A percentile compares a stretch with the other conserved stretches of the same genome.
Evolutionary conservation across 2,797 vertebrate species (phyloP).

Genomic region (Prionace glauca): DNA sequence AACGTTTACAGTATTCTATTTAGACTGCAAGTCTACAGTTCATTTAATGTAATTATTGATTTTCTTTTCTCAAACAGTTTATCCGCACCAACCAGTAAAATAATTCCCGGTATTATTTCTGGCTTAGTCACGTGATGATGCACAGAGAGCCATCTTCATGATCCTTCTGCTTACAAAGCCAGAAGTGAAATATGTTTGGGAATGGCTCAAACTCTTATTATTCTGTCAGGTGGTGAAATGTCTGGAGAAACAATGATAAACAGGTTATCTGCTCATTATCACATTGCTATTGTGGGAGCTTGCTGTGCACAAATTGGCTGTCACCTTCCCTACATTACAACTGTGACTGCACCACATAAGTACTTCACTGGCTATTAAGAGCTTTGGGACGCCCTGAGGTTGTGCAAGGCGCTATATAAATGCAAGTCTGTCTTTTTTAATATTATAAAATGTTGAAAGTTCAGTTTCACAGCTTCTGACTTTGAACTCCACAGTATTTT

Average conservation of each 20-base stretch:
- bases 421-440: background rate
- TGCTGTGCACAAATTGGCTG: background rate
- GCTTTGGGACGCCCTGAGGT: background rate
- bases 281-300: background rate
- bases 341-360: background rate
- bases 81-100: background rate
- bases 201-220: background rate
- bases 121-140: background rate
- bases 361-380: background rate
- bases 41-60: background rate
- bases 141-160: background rate
- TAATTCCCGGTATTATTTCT: background rate
- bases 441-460: background rate
- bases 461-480: background rate
- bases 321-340: background rate
- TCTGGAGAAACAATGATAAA: background rate
- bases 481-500: slow-evolving; percentile 15
- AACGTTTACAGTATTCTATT: background rate
- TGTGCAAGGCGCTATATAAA: background rate
- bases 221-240: background rate
- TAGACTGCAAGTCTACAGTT: background rate
- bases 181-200: background rate
- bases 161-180: background rate
- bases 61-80: background rate
- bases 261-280: slow-evolving; percentile 1